These are phyloP conservation scores for Trissolcus japonicus DNA, from an alignment of 2,888 invertebrate species.

Conservation along the genomic window DNA sequence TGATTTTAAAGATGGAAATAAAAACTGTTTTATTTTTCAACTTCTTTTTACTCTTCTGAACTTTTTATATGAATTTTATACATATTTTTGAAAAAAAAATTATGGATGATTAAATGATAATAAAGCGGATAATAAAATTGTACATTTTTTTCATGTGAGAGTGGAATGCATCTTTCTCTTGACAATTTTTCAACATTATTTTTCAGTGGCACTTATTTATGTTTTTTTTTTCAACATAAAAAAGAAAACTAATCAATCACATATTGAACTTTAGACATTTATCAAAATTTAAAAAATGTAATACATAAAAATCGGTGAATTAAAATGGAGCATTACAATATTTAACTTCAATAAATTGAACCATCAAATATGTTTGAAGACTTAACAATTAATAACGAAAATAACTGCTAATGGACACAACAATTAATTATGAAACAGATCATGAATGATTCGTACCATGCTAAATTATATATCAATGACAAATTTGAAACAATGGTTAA, in stretches of 20 bases:
- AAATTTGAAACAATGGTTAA: not conserved
- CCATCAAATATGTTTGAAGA: not conserved
- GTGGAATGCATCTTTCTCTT: conserved; percentile 21
- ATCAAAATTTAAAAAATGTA: not conserved
- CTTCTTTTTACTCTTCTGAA: too few species aligned
- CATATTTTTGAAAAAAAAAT: too few species aligned
- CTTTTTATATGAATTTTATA: too few species aligned
- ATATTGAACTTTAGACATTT: not conserved
- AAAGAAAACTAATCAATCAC: not conserved
- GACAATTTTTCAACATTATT: not conserved
- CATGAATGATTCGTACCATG: too few species aligned
- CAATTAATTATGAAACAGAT: not conserved
- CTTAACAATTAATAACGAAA: not conserved
- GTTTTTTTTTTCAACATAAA: not conserved
- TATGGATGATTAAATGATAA: too few species aligned
- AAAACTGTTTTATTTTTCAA: too few species aligned
- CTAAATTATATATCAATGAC: too few species aligned
- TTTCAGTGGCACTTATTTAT: conserved; percentile 28
- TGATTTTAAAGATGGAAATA: too few species aligned
- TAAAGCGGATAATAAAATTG: not conserved
- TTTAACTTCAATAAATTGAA: not conserved
- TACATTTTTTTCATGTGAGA: conserved; percentile 10
- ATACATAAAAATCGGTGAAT: not conserved
- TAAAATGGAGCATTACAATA: not conserved
- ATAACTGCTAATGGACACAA: not conserved